Percentiles rank a stretch among this genome's conserved stretches.
Evolutionary conservation across 2,888 invertebrate genomes (phyloP).

Genomic region (Euproctis similis): DNA sequence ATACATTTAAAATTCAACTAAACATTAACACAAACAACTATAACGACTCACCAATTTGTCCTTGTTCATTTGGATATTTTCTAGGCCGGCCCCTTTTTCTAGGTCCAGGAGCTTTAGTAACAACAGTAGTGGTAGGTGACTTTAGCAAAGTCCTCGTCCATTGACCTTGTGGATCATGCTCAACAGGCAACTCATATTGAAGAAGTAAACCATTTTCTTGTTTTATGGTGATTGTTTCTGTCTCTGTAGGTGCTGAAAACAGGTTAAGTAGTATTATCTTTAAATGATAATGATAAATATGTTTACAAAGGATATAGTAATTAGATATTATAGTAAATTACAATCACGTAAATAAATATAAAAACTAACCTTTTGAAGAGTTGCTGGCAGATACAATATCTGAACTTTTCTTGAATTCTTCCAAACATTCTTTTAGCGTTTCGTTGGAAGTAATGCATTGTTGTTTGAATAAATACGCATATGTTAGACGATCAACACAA

Average conservation of each 20-base stretch:
- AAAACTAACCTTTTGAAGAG: conserved; percentile 42
- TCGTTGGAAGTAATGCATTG: conserved; percentile 68
- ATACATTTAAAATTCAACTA: no score
- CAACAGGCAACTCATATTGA: conserved; percentile 68
- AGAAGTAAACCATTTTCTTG: conserved; percentile 68
- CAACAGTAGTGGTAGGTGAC: conserved; percentile 43
- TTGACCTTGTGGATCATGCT: conserved; percentile 55
- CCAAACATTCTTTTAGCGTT: conserved; percentile 66
- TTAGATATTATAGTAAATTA: not conserved
- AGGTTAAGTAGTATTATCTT: not conserved
- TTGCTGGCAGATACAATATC: conserved; percentile 42
- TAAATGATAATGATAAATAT: not conserved
- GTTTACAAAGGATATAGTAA: no score
- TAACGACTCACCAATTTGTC: conserved; percentile 51
- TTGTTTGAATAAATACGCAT: conserved; percentile 67
- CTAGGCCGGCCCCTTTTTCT: conserved; percentile 62
- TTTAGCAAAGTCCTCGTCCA: conserved; percentile 55
- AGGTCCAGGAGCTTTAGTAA: conserved; percentile 59
- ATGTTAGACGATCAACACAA: conserved; percentile 67
- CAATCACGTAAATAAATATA: not conserved
- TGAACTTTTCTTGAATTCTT: conserved; percentile 61
- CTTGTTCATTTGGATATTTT: conserved; percentile 68
- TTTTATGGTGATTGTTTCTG: conserved; percentile 70
- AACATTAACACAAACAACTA: no score
- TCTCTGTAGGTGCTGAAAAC: conserved; percentile 35